These are phyloP conservation scores for Rissa tridactyla DNA, from an alignment of 2,113 vertebrate species.

Conservation along the genomic window DNA sequence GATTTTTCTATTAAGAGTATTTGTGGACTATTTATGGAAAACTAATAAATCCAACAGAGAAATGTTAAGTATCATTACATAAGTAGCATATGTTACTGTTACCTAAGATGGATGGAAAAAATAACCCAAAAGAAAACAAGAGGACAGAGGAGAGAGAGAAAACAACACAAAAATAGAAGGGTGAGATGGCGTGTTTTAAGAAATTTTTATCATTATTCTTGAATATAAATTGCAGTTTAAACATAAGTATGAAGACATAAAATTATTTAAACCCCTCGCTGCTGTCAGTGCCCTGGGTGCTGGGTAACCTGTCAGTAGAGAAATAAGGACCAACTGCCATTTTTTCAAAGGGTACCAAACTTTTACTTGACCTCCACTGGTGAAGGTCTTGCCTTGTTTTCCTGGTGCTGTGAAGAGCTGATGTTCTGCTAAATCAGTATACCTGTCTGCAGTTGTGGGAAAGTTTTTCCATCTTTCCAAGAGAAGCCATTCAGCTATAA, in stretches of 20 bases:
- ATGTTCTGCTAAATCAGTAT: not conserved
- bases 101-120: not conserved
- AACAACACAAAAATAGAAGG: not conserved
- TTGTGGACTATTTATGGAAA: not conserved
- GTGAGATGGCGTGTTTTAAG: not conserved
- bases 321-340: not conserved
- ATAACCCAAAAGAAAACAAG: not conserved
- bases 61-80: not conserved
- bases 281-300: not conserved
- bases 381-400: not conserved
- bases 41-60: not conserved
- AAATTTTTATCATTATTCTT: not conserved
- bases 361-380: not conserved
- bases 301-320: not conserved
- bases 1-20: not conserved
- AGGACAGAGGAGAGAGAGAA: not conserved
- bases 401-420: not conserved
- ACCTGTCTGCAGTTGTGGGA: not conserved
- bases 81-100: not conserved
- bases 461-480: not conserved
- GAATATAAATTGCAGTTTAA: not conserved
- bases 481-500: not conserved
- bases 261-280: not conserved
- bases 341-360: not conserved
- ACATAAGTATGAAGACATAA: not conserved